Evolutionary conservation across 2,113 vertebrate species (phyloP), one percentile per base, ranked within the genome.

Genomic region (Catharus fuscescens): DNA sequence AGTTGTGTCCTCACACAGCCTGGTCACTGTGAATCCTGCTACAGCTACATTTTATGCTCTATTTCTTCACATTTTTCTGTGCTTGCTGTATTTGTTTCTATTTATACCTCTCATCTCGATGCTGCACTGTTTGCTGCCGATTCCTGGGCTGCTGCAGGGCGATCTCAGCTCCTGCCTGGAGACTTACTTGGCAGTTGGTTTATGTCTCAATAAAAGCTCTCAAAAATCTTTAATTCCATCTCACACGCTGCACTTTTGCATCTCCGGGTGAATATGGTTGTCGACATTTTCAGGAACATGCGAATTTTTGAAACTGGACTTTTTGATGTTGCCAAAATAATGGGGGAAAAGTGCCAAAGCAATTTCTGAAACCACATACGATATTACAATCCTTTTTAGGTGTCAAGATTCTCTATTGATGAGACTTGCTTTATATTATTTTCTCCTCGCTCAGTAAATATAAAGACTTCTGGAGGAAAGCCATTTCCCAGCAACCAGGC

Each of bases 341-440:
- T 65, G n/a, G 48, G 47, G 6, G 9, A 9, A 54, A 90, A 92
- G 67, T 54, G 65, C 73, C 72, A 19, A 79, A 96, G 48, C 76
- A 40, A 91, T 97, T 97, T 97, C 96, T 97, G 88, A 95, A 66
- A 82, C 92, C 93, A 88, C 90, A 54, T 54, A 91, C n/a, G n/a
- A 90, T 86, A 84, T 38, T 32, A 59, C 83, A 57, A 73, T 40
- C 62, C 69, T 79, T 73, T 70, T 83, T 93, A 77, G 29, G 15
- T 80, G 60, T 14, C 21, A 81, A 36, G 83, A 76, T 74, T 80
- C 79, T 80, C 77, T 90, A 2, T 48, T 81, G 48, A 36, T 81
- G 59, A 40, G 24, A 4, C 7, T 47, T 20, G 34, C 20, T 74
- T 77, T 50, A 3, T 31, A 9, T 50, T 38, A 18, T 88, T 47